These are phyloP conservation scores for Hesperia comma DNA, from an alignment of 2,888 invertebrate species.

Conservation along the genomic window DNA sequence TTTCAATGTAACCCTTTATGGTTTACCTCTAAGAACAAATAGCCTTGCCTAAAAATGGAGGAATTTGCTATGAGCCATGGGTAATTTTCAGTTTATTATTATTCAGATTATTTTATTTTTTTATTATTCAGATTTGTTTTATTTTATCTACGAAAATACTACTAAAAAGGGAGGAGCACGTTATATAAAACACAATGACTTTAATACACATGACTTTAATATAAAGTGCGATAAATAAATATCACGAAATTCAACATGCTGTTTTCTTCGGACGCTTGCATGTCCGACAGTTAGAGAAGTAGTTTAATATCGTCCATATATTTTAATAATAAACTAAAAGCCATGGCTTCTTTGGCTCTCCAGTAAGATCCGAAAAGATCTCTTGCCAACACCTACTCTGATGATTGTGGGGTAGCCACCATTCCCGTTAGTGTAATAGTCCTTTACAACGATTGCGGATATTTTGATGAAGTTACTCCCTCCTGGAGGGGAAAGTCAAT, in stretches of 20 bases:
- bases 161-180: no score
- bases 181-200: neutral
- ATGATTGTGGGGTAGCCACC: constrained; percentile 70
- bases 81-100: no score
- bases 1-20: constrained; percentile 74
- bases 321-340: constrained; percentile 72
- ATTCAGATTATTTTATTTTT: no score
- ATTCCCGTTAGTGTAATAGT: constrained; percentile 61
- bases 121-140: no score
- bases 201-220: constrained; percentile 32
- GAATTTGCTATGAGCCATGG: no score
- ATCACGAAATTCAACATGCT: no score
- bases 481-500: no score
- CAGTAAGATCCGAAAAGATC: constrained; percentile 70
- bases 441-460: constrained; percentile 66
- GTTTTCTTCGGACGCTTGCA: no score
- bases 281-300: constrained; percentile 48
- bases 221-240: neutral
- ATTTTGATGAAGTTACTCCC: constrained; percentile 66
- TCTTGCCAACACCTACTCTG: constrained; percentile 72
- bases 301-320: constrained; percentile 70
- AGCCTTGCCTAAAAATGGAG: no score
- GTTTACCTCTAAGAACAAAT: constrained; percentile 48
- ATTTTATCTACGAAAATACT: no score
- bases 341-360: constrained; percentile 70